phyloP scores from a whole-genome alignment of 2,797 vertebrate genomes.

The Silurus aristotelis region DNA sequence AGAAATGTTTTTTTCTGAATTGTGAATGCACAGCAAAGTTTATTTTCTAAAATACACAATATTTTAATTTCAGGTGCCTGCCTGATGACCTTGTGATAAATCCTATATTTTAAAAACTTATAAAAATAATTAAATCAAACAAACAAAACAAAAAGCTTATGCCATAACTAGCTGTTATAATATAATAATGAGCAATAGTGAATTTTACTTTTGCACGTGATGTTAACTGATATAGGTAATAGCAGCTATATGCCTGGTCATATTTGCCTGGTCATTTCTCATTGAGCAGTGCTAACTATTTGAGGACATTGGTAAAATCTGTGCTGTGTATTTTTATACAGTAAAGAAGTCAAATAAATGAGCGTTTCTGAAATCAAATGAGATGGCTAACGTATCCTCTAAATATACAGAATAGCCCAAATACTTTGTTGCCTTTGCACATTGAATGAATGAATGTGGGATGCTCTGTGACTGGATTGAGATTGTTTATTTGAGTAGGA shows the following conservation, averaged over 20 bases:
- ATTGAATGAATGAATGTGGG: constrained; percentile 42
- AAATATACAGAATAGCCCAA: constrained; percentile 9
- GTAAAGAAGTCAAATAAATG: constrained; percentile 7
- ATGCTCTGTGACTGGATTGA: constrained; percentile 51
- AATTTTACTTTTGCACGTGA: not conserved
- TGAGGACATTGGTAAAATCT: not conserved
- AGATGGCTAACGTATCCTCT: not conserved
- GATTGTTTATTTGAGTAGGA: constrained; percentile 73
- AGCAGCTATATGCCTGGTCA: not conserved
- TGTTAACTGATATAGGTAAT: not conserved
- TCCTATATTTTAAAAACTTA: not conserved
- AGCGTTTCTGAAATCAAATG: constrained; percentile 21
- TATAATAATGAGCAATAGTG: not conserved
- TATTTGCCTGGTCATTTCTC: not conserved
- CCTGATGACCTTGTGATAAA: not conserved
- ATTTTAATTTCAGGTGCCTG: too few species aligned
- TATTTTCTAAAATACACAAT: not conserved
- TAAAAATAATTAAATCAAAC: not conserved
- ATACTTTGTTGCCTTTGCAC: constrained; percentile 9
- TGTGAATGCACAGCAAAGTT: not conserved
- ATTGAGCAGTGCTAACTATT: not conserved
- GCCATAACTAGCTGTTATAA: not conserved
- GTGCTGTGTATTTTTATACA: not conserved
- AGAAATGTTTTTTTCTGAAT: not conserved
- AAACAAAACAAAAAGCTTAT: not conserved